A percentile compares a stretch with the other conserved stretches of the same genome.
phyloP scores from a whole-genome alignment of 2,113 vertebrate species.

The Burhinus bistriatus region DNA sequence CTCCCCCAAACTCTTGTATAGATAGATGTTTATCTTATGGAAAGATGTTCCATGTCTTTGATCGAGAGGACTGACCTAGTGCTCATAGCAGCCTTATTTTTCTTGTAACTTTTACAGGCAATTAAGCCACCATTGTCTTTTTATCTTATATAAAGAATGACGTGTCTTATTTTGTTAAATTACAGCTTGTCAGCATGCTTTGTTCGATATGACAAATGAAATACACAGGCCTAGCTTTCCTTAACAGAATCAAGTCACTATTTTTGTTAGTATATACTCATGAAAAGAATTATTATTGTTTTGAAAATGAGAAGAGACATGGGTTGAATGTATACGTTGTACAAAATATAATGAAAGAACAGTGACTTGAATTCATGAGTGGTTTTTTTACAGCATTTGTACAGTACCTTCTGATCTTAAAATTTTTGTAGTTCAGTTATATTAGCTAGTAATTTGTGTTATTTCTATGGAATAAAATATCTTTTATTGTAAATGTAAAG shows the following conservation, averaged over 20 bases:
- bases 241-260: not conserved
- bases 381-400: not conserved
- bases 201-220: not conserved
- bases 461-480: not conserved
- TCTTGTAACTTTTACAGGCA: not conserved
- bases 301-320: not conserved
- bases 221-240: not conserved
- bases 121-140: not conserved
- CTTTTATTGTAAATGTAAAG: not conserved
- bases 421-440: not conserved
- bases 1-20: not conserved
- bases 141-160: not conserved
- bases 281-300: not conserved
- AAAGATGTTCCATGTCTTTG: not conserved
- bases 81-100: not conserved
- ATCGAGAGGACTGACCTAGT: not conserved
- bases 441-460: not conserved
- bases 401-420: not conserved
- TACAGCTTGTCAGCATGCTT: not conserved
- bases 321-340: not conserved
- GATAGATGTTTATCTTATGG: not conserved
- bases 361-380: not conserved
- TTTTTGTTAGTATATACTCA: not conserved
- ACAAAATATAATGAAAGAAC: not conserved
- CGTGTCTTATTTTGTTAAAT: not conserved